phyloP scores from a whole-genome alignment of 92 coral and sea anemone genomes.

The Umimayanthus kanabou region DNA sequence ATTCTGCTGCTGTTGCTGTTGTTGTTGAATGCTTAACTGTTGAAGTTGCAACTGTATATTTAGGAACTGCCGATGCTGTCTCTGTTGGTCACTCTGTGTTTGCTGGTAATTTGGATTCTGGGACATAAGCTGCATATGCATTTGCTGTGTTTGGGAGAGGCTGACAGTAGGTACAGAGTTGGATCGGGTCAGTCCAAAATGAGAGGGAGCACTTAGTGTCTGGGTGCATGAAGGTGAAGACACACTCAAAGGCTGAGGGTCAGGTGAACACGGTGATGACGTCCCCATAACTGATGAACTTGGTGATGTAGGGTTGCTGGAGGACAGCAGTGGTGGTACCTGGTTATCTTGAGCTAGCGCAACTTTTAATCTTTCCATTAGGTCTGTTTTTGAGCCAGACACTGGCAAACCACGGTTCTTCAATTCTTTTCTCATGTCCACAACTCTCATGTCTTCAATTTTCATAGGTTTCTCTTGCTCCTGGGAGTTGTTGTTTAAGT shows the following conservation, averaged over 20 bases:
- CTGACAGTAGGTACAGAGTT: constrained; percentile 70
- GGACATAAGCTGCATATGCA: constrained; percentile 78
- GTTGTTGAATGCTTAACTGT: constrained; percentile 79
- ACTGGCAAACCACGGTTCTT: constrained; percentile 93
- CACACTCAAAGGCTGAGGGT: constrained; percentile 21
- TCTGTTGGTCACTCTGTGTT: constrained; percentile 73
- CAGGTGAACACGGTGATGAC: constrained; percentile 22
- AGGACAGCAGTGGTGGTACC: constrained; percentile 21
- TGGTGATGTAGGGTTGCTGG: constrained; percentile 45
- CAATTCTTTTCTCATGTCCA: constrained; percentile 94
- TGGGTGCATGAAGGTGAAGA: constrained; percentile 44
- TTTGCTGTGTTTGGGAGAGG: constrained; percentile 62
- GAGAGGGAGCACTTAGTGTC: constrained; percentile 28
- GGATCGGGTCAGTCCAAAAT: constrained; percentile 45
- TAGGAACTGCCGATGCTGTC: constrained; percentile 91
- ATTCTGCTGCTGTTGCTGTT: constrained; percentile 67
- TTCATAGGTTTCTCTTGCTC: constrained; percentile 84
- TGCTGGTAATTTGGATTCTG: constrained; percentile 77
- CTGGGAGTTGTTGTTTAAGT: constrained; percentile 51
- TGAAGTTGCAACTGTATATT: constrained; percentile 93
- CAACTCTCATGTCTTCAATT: constrained; percentile 97
- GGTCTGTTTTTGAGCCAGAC: constrained; percentile 91
- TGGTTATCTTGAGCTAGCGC: constrained; percentile 45
- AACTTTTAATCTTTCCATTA: constrained; percentile 81
- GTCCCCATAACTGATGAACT: constrained; percentile 39